Evolutionary conservation across 2,888 invertebrate genomes (phyloP).

Genomic region (Hymenopus coronatus): DNA sequence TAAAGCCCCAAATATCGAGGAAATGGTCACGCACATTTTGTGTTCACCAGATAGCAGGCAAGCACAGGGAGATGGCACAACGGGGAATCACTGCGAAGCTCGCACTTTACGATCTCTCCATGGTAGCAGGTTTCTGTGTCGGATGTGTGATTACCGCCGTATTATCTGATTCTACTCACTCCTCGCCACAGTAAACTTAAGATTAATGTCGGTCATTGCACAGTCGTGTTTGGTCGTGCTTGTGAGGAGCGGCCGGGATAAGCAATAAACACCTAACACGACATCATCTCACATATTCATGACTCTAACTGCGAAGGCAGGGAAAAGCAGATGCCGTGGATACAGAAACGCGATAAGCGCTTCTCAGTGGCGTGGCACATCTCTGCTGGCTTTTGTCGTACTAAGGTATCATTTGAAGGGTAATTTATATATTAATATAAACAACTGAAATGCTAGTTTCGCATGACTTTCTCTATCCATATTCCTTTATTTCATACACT

Average conservation of each 20-base stretch:
- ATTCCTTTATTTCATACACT: no score
- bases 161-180: not conserved
- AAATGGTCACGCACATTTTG: not conserved
- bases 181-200: not conserved
- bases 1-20: not conserved
- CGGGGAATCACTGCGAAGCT: not conserved
- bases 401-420: no score
- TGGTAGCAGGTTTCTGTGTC: not conserved
- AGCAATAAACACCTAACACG: not conserved
- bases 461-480: no score
- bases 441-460: no score
- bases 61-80: not conserved
- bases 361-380: not conserved
- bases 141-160: not conserved
- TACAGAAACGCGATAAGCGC: not conserved
- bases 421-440: no score
- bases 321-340: not conserved
- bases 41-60: not conserved
- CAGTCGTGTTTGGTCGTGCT: not conserved
- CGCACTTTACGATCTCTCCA: not conserved
- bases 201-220: not conserved
- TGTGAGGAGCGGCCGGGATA: not conserved
- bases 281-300: not conserved
- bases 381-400: no score
- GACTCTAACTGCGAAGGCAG: not conserved